Evolutionary conservation across 1,140 invertebrate species (phyloP).

Genomic region (Neomicropteryx cornuta): DNA sequence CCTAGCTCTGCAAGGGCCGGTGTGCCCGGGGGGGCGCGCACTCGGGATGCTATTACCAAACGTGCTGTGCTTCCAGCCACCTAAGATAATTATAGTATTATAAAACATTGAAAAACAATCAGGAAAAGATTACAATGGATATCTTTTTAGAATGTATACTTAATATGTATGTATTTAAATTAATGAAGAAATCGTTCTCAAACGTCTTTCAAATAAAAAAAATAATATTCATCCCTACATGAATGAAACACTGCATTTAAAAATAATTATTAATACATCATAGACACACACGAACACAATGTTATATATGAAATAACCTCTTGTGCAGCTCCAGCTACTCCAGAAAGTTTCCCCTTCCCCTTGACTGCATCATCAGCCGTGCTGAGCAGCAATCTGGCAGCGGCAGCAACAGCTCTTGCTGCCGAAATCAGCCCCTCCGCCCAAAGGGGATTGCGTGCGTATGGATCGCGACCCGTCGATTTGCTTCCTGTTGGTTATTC

Average conservation of each 20-base stretch:
- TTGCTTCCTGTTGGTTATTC: constrained; percentile 65
- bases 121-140: no score
- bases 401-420: constrained; percentile 92
- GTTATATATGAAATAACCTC: no score
- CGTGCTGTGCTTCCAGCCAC: constrained; percentile 96
- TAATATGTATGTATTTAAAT: no score
- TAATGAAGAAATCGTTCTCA: no score
- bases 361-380: constrained; percentile 88
- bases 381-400: constrained; percentile 87
- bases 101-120: no score
- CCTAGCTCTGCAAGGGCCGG: constrained; percentile 66
- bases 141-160: no score
- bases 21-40: constrained; percentile 79
- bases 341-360: constrained; percentile 81
- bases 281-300: no score
- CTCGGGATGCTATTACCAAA: constrained; percentile 88
- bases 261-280: no score
- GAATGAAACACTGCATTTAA: no score
- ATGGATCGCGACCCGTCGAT: constrained; percentile 88
- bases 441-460: constrained; percentile 97
- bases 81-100: no score
- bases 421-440: constrained; percentile 97
- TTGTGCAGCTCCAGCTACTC: constrained; percentile 91
- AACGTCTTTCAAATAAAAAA: no score
- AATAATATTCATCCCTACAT: no score